Base-by-base conservation (phyloP, 1,140 invertebrate genomes). In the Ladona fulva region DNA sequence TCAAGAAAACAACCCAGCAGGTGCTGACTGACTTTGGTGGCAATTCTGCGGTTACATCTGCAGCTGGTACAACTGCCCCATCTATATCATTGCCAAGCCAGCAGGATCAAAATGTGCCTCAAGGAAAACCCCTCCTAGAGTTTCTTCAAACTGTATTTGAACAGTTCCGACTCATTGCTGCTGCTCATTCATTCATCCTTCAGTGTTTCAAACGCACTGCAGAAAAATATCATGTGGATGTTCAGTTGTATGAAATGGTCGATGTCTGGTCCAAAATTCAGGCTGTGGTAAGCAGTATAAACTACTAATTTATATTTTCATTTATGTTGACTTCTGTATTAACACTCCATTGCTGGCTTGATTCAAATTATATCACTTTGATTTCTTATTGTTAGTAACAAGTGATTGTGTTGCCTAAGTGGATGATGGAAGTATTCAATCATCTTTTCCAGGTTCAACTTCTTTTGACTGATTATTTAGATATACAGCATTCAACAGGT, bases 251-350 rank as follows among this genome's bases (percentile, higher is more conserved):
- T 85, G 91, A 91, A 80, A 91, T 94, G 81, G 89, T 91, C 19
- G 92, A 96, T 85, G 94, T 96, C 80, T 97, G 95, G 95, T 91
- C 90, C 42, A 93, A 94, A 82, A 92, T 96, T 25, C 95, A 97
- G 85, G 90, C 90, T 82, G 93, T 96, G 80, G 93, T 96, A 88
- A 87, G 90, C 87, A 14, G n/a, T n/a, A n/a, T 37, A 37, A 37
- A 5, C 29, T 5, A 37, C 29, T 37, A 1, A 37, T 37, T 37
- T 37, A 37, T 37, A n/a, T n/a, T n/a, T 37, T 37, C 29, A 1
- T 37, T 37, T 1, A 37, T 37, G 8, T 5, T 37, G 29, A 37
- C 1, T 37, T 37, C 8, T 1, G 29, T 37, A 8, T 37, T 37
- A 5, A 1, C 29, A 37, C 29, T 37, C 29, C 8, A 75, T 25